Base-by-base conservation (phyloP, 2,888 invertebrate species). In the Coelogynopora nodosa region DNA sequence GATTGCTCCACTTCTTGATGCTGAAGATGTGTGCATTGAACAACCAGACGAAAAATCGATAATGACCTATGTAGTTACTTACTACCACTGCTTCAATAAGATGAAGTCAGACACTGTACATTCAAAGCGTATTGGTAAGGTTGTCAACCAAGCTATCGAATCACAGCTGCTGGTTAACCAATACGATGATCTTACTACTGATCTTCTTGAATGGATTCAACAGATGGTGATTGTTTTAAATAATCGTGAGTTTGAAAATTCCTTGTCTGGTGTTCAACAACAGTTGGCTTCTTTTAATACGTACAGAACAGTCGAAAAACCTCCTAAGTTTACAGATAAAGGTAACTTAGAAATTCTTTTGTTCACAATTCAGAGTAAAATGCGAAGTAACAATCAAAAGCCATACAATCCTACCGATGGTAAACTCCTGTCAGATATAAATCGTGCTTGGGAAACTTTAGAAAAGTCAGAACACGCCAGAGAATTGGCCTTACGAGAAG, bases 11-110 rank as follows among this genome's bases (percentile, higher is more conserved):
- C 94, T 99, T 87, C 94, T 99, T 88, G 99, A 99, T 91, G 96
- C 99, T 88, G 99, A 99, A 95, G 97, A 98, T 93, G 96, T 99
- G 83, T 97, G 96, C 91, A 98, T 99, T 81, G 99, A 99, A 91
- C 96, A 97, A 92, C 99, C 99, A 0, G 99, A 99, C 91, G 99
- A 99, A 93, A 99, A 99, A 92, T 99, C 98, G 0, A 98, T 99
- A 91, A 99, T 99, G 90, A 99, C 99, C 0, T 99, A 99, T 91
- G 98, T 99, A 88, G 99, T 99, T 88, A 99, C 99, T 0, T 99
- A 98, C 93, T 99, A 99, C 93, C 99, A 99, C 92, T 99, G 98
- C 94, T 99, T 99, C 94, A 98, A 98, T 90, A 99, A 99, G 93
- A 95, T 98, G 95, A 99, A 99, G 94, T 97, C 97, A 91, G 99